These are phyloP conservation scores for Drosophila kikkawai DNA, from an alignment of 1,140 invertebrate species.

Conservation along the genomic window DNA sequence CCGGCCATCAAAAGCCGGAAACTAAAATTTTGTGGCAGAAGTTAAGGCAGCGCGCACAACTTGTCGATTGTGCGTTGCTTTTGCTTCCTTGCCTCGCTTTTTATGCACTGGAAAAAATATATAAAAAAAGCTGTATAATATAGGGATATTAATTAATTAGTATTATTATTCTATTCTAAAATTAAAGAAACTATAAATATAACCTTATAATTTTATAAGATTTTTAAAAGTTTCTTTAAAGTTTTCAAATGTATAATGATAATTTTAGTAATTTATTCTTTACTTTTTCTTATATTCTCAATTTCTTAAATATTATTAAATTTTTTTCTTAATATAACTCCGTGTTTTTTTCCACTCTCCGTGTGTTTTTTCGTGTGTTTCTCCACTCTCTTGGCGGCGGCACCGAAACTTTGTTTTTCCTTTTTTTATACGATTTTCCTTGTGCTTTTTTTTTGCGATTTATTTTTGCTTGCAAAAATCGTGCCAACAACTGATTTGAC, in stretches of 20 bases:
- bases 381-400: slow-evolving; percentile 34
- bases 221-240: too few species aligned
- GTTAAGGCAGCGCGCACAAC: slow-evolving; percentile 76
- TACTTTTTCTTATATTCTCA: not conserved
- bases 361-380: not conserved
- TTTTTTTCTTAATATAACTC: not conserved
- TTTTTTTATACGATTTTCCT: slow-evolving; percentile 34
- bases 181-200: not conserved
- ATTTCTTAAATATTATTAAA: not conserved
- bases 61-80: slow-evolving; percentile 73
- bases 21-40: slow-evolving; percentile 79
- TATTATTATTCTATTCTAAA: not conserved
- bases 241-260: too few species aligned
- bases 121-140: too few species aligned
- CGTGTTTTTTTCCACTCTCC: slow-evolving; percentile 5
- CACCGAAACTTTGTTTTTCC: slow-evolving; percentile 67
- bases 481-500: slow-evolving; percentile 80
- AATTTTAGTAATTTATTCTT: too few species aligned
- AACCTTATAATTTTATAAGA: not conserved
- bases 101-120: slow-evolving; percentile 2
- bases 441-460: slow-evolving; percentile 38
- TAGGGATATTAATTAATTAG: not conserved
- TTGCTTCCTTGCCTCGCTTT: slow-evolving; percentile 8
- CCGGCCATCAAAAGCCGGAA: slow-evolving; percentile 78
- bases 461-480: slow-evolving; percentile 64